phyloP scores from a whole-genome alignment of 2,888 invertebrate genomes.

The Dinocampus coccinellae region DNA sequence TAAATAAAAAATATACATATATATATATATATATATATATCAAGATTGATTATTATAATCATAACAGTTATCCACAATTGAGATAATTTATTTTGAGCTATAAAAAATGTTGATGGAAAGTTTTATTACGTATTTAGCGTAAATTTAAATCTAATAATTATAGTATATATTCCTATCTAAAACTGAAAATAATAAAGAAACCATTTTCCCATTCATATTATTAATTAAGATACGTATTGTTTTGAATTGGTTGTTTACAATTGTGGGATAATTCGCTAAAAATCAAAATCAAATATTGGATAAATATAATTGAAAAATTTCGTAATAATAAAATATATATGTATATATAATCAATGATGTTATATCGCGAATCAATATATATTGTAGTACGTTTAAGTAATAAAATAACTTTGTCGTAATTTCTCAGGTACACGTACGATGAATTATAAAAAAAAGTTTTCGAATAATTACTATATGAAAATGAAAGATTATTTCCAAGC shows the following conservation, averaged over 20 bases:
- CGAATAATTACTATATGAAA: neutral
- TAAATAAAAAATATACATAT: too few relatives aligned
- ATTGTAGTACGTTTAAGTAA: slow-evolving; percentile 1
- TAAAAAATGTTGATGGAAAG: too few relatives aligned
- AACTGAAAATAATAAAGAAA: neutral
- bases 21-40: too few relatives aligned
- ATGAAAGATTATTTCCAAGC: slow-evolving; percentile 10
- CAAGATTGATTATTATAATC: neutral
- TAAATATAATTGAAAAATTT: neutral
- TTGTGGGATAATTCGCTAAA: neutral
- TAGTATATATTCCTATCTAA: too few relatives aligned
- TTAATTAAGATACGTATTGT: neutral
- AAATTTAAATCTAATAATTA: neutral
- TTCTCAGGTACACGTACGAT: slow-evolving; percentile 47
- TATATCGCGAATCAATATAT: neutral
- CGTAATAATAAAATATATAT: too few relatives aligned
- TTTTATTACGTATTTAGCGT: neutral
- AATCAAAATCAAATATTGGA: neutral
- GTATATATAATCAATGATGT: neutral
- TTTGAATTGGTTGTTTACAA: neutral
- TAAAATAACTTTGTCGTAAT: slow-evolving; percentile 41
- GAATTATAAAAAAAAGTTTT: slow-evolving; percentile 36
- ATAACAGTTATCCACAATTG: neutral
- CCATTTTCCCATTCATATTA: neutral
- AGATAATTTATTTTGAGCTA: neutral